These are phyloP conservation scores for Clarias magur DNA, from an alignment of 2,113 vertebrate genomes.

Conservation along the genomic window DNA sequence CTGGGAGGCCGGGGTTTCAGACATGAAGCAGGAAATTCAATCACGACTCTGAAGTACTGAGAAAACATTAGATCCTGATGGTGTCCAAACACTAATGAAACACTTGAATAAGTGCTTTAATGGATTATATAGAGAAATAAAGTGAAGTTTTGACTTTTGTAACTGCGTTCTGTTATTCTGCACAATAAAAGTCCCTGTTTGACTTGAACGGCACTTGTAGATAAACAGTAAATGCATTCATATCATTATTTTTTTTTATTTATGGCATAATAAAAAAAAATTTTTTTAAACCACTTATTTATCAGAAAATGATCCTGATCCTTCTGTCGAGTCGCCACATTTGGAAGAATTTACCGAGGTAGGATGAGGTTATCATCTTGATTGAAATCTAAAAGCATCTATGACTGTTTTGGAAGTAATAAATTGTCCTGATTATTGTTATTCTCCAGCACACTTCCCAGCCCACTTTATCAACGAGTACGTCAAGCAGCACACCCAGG, in stretches of 20 bases:
- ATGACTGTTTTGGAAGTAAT: neutral
- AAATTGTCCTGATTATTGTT: neutral
- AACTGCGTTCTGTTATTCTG: too few relatives aligned
- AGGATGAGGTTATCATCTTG: neutral
- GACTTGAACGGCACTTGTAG: too few relatives aligned
- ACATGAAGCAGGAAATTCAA: too few relatives aligned
- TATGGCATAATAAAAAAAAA: neutral
- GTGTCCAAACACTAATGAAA: too few relatives aligned
- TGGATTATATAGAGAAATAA: too few relatives aligned
- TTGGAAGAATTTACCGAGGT: slow-evolving; percentile 62
- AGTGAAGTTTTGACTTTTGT: too few relatives aligned
- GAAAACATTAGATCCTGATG: too few relatives aligned
- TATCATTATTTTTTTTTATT: neutral
- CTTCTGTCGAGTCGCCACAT: slow-evolving; percentile 53
- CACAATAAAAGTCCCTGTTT: too few relatives aligned
- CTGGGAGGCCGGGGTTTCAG: too few relatives aligned
- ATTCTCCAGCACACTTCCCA: slow-evolving; percentile 19
- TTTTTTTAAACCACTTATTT: neutral
- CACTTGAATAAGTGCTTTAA: too few relatives aligned
- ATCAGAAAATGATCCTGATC: slow-evolving; percentile 65
- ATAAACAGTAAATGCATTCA: neutral
- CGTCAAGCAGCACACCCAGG: slow-evolving; percentile 26
- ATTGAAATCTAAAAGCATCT: neutral
- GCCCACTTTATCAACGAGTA: slow-evolving; percentile 29
- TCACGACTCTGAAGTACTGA: too few relatives aligned